Conservation (phyloP, 2,888 invertebrate species). For the Lypha dubia region DNA sequence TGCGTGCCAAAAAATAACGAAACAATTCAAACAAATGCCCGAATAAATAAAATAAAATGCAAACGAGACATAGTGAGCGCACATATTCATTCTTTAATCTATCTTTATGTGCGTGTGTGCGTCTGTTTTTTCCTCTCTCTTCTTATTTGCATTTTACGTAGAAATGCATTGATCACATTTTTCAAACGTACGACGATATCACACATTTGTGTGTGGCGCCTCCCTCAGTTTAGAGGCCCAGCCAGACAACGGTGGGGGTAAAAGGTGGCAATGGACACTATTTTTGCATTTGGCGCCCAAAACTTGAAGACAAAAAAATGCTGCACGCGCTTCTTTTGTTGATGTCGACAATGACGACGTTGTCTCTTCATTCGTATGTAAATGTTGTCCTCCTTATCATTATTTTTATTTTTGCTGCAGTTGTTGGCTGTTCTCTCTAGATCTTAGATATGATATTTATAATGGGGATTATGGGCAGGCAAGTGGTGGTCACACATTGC, state of each 20-base stretch:
- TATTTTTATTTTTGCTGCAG: slow-evolving; percentile 47
- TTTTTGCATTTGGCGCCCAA: slow-evolving; percentile 77
- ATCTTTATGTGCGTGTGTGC: slow-evolving; percentile 37
- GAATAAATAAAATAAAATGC: slow-evolving; percentile 33
- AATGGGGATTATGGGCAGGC: slow-evolving; percentile 65
- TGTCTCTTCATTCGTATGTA: slow-evolving; percentile 66
- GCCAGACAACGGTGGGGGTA: slow-evolving; percentile 75
- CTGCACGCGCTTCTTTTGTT: slow-evolving; percentile 65
- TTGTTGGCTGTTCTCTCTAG: slow-evolving; percentile 59
- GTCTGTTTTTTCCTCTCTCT: not conserved
- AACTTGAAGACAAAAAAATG: slow-evolving; percentile 32
- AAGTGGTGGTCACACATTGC: slow-evolving; percentile 71
- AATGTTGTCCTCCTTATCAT: slow-evolving; percentile 65
- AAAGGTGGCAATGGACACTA: slow-evolving; percentile 73
- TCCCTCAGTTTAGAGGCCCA: slow-evolving; percentile 69
- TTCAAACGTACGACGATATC: slow-evolving; percentile 64
- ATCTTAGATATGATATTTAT: slow-evolving; percentile 70
- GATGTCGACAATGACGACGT: slow-evolving; percentile 57
- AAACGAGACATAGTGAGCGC: slow-evolving; percentile 58
- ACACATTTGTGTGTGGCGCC: slow-evolving; percentile 70
- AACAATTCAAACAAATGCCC: slow-evolving; percentile 52
- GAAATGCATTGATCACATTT: slow-evolving; percentile 71
- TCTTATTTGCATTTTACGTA: slow-evolving; percentile 57
- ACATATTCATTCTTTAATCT: slow-evolving; percentile 67
- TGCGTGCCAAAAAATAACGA: slow-evolving; percentile 63